phyloP scores from a whole-genome alignment of 1,140 invertebrate genomes.

The Caenorhabditis elegans region WBcel235 BX284602.5:8130501-8131000 shows the following conservation, averaged over 20 bases:
- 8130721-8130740: conserved; percentile 2
- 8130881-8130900: neutral
- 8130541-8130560: neutral
- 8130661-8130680: neutral
- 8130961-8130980: conserved; percentile 27
- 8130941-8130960: conserved; percentile 14
- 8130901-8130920: neutral
- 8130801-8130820: neutral
- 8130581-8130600: conserved; percentile 47
- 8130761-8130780: neutral
- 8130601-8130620: conserved; percentile 44
- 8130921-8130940: neutral
- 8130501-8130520: too few relatives aligned
- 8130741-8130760: neutral
- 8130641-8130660: conserved; percentile 36
- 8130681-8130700: neutral
- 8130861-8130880: neutral
- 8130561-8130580: conserved; percentile 34
- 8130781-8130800: neutral
- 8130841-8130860: neutral
- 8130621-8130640: conserved; percentile 43
- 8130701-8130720: neutral
- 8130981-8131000: too few relatives aligned
- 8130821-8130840: neutral
- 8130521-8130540: neutral